phyloP scores from a whole-genome alignment of 2,113 vertebrate species.

The Pterocles gutturalis region DNA sequence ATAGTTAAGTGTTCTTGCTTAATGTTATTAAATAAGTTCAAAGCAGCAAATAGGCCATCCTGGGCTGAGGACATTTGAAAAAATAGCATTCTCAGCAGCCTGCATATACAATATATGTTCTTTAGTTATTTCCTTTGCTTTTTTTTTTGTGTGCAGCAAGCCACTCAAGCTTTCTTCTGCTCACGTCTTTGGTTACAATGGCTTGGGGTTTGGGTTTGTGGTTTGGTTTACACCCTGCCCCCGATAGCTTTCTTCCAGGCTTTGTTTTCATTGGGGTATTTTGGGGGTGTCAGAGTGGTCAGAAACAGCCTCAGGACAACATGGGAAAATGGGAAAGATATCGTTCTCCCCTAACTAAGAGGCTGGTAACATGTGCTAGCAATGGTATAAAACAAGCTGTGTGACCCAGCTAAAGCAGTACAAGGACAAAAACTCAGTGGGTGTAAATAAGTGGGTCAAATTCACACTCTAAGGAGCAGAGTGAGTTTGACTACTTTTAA shows the following conservation, averaged over 20 bases:
- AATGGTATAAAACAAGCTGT: not conserved
- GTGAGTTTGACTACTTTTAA: not conserved
- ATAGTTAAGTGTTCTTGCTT: slow-evolving; percentile 81
- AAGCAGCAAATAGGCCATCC: slow-evolving; percentile 68
- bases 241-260: not conserved
- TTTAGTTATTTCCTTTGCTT: not conserved
- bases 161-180: not conserved
- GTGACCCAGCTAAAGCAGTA: not conserved
- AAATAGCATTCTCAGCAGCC: slow-evolving; percentile 65
- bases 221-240: not conserved
- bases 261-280: not conserved
- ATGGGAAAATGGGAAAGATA: not conserved
- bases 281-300: not conserved
- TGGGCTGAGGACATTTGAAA: slow-evolving; percentile 55
- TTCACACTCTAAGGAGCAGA: not conserved
- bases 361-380: not conserved
- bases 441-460: not conserved
- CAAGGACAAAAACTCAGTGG: not conserved
- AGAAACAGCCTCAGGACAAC: not conserved
- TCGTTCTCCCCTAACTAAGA: not conserved
- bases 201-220: not conserved
- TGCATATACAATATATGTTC: not conserved
- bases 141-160: not conserved
- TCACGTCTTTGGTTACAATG: not conserved
- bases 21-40: slow-evolving; percentile 82